phyloP scores from a whole-genome alignment of 2,113 vertebrate genomes.

The Triplophysa dalaica region DNA sequence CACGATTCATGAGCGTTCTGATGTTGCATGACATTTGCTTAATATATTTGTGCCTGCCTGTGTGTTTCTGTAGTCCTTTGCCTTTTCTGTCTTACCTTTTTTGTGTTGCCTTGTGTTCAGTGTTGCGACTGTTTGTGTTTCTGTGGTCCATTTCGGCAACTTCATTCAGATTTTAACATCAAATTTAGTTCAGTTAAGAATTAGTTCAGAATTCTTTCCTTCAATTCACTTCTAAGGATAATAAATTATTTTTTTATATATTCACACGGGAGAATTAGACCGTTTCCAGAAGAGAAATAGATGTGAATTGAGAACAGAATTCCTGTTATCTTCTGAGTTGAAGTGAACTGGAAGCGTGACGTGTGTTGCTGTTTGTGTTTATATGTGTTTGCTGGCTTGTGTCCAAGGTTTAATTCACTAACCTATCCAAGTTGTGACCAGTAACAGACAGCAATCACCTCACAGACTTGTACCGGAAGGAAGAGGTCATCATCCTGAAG shows the following conservation, averaged over 20 bases:
- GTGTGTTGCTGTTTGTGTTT: conserved; percentile 19
- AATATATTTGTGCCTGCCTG: conserved; percentile 11
- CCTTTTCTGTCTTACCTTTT: background rate
- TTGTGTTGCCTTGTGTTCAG: background rate
- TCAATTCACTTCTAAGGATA: too few species aligned
- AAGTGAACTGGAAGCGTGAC: conserved; percentile 5
- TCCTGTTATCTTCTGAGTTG: background rate
- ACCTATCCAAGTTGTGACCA: conserved; percentile 89
- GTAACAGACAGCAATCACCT: conserved; percentile 93
- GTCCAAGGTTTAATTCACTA: conserved; percentile 80
- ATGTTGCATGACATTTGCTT: conserved; percentile 13
- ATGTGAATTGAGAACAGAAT: background rate
- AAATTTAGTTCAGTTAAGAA: background rate
- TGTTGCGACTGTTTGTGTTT: background rate
- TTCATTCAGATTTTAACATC: conserved; percentile 12
- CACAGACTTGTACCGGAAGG: conserved; percentile 94
- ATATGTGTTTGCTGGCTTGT: conserved; percentile 47
- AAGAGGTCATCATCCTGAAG: conserved; percentile 84
- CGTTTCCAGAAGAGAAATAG: background rate
- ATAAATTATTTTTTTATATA: too few species aligned
- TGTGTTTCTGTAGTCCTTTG: background rate
- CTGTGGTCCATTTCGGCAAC: conserved; percentile 13
- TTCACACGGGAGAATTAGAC: too few species aligned
- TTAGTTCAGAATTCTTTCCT: background rate
- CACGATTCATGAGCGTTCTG: background rate